phyloP scores from a whole-genome alignment of 1,140 invertebrate species.

The Drusus annulatus region DNA sequence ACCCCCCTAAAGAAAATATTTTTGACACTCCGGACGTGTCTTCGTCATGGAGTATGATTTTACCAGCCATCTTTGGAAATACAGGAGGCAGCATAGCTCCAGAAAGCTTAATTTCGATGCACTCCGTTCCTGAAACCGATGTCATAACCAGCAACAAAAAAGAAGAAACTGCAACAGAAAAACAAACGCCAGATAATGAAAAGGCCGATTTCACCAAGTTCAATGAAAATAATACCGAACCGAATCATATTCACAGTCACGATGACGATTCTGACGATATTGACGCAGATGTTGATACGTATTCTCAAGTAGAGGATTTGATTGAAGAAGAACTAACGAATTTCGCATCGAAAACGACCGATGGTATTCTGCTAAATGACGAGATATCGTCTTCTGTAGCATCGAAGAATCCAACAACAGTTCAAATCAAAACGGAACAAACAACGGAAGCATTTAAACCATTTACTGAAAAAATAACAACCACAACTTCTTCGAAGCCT shows the following conservation, averaged over 20 bases:
- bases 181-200: not conserved
- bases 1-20: conserved; percentile 72
- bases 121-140: conserved; percentile 73
- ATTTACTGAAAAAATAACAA: conserved; percentile 11
- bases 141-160: conserved; percentile 64
- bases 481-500: not conserved
- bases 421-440: not conserved
- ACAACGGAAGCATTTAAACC: not conserved
- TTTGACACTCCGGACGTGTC: conserved; percentile 80
- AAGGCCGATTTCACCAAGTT: not conserved
- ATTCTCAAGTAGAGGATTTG: conserved; percentile 33
- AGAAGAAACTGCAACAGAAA: conserved; percentile 19
- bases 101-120: conserved; percentile 70
- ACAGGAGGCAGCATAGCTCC: conserved; percentile 76
- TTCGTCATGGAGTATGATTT: conserved; percentile 84
- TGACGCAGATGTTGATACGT: not conserved
- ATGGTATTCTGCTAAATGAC: conserved; percentile 4
- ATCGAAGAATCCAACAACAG: not conserved
- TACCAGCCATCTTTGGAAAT: conserved; percentile 83
- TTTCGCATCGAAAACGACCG: conserved; percentile 29
- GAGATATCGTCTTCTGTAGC: not conserved
- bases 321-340: conserved; percentile 33
- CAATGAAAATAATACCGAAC: conserved; percentile 5
- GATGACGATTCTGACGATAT: conserved; percentile 59
- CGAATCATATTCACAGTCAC: not conserved